Evolutionary conservation across 2,888 invertebrate genomes (phyloP), one percentile per base, ranked within the genome.

Genomic region (Xylota segnis): DNA sequence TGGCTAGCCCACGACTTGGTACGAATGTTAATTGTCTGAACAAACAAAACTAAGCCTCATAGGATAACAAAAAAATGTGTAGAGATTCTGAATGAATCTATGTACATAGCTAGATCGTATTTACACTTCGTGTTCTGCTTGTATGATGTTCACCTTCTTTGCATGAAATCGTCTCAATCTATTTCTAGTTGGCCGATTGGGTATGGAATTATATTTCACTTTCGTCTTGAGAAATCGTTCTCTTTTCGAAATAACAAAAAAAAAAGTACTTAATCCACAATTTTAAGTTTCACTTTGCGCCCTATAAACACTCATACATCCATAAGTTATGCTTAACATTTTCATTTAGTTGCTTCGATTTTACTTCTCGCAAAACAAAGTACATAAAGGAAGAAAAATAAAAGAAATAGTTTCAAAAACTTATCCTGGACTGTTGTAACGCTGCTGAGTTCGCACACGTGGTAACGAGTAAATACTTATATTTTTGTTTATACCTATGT

Each of bases 281-380:
- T 23, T 6, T 32, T 65, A 59, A 61, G 16, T 63, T n/a, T 43
- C 61, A 72, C 61, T 52, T 59, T 23, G n/a, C 72, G 16, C 50
- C 52, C 45, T 40, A 40, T 58, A n/a, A 47, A 68, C 52, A 58
- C 50, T 54, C 50, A 61, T 43, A 58, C 40, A 43, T 54, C 54
- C 74, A 61, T 27, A 50, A 47, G 66, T 61, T 9, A 59, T 68
- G 77, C 68, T 77, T 77, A 74, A 74, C 63, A 52, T 16, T 70
- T 70, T 68, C 2, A 27, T 16, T 56, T 23, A 27, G 18, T 50
- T 18, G 16, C 29, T 10, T 10, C 29, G 12, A 29, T n/a, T 34
- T 50, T 34, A n/a, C 54, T 37, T 16, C 2, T 32, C 9, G 34
- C n/a, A 63, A 16, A 32, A 63, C 14, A 47, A 43, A 65, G 18